Evolutionary conservation across 2,797 vertebrate genomes (phyloP).

Genomic region (Vespertilio murinus): DNA sequence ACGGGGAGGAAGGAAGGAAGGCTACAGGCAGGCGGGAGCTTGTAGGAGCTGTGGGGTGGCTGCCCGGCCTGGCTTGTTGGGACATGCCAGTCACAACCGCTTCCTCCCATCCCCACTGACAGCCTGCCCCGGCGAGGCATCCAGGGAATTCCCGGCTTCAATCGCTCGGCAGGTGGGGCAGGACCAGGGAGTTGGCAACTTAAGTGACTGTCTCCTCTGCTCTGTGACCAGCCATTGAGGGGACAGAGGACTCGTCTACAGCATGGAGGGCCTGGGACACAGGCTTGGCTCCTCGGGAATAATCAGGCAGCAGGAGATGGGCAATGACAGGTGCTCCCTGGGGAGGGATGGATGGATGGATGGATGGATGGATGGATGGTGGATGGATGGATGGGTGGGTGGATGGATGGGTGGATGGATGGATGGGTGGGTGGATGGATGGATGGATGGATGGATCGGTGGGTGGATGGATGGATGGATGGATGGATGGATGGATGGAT

Average conservation of each 20-base stretch:
- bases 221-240: not conserved
- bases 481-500: fast-evolving
- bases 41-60: slow-evolving; percentile 74
- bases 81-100: slow-evolving; percentile 77
- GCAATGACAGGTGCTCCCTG: not conserved
- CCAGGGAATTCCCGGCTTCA: slow-evolving; percentile 32
- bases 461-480: fast-evolving
- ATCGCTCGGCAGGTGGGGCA: not conserved
- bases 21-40: slow-evolving; percentile 77
- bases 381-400: fast-evolving
- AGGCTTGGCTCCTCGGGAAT: not conserved
- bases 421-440: no score
- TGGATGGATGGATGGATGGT: no score
- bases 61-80: slow-evolving; percentile 74
- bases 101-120: slow-evolving; percentile 76
- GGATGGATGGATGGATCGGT: fast-evolving
- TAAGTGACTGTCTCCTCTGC: not conserved
- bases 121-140: not conserved
- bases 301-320: not conserved
- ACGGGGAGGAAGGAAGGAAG: slow-evolving; percentile 69
- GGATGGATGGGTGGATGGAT: fast-evolving
- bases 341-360: no score
- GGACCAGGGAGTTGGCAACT: not conserved
- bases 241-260: not conserved
- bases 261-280: not conserved